phyloP scores from a whole-genome alignment of 1,140 invertebrate species.

The Eurytemora carolleeae region DNA sequence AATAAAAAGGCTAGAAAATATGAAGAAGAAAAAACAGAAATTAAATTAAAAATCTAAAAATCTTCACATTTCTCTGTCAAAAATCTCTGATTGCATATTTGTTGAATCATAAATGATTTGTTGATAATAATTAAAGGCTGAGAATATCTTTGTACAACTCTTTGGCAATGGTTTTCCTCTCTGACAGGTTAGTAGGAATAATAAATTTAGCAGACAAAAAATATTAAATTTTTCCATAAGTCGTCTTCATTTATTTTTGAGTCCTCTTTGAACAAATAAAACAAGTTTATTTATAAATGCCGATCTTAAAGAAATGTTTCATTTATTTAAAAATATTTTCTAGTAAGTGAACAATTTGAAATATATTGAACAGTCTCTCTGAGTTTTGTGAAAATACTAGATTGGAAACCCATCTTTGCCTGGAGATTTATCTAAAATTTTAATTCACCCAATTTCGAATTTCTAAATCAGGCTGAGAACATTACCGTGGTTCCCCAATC shows the following conservation, averaged over 20 bases:
- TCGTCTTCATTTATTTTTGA: no score
- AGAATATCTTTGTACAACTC: conserved; percentile 74
- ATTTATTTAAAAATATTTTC: background rate
- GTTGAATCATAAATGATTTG: no score
- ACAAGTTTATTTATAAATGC: conserved; percentile 41
- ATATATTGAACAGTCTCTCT: background rate
- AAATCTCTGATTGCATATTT: no score
- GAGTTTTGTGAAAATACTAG: no score
- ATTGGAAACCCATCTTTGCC: no score
- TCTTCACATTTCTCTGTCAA: background rate
- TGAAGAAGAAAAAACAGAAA: background rate
- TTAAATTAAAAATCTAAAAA: background rate
- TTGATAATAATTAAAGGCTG: conserved; percentile 26
- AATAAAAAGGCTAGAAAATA: background rate
- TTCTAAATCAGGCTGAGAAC: no score
- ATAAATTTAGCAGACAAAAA: conserved; percentile 54
- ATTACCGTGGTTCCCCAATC: no score
- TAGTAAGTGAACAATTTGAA: background rate
- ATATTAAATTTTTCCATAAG: conserved; percentile 74
- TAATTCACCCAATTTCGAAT: no score
- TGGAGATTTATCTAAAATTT: no score
- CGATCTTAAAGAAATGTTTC: background rate
- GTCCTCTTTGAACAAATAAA: conserved; percentile 82
- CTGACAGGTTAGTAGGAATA: conserved; percentile 60
- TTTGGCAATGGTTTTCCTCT: conserved; percentile 84